phyloP scores from a whole-genome alignment of 2,888 invertebrate species.

The Drosophila histrio region DNA sequence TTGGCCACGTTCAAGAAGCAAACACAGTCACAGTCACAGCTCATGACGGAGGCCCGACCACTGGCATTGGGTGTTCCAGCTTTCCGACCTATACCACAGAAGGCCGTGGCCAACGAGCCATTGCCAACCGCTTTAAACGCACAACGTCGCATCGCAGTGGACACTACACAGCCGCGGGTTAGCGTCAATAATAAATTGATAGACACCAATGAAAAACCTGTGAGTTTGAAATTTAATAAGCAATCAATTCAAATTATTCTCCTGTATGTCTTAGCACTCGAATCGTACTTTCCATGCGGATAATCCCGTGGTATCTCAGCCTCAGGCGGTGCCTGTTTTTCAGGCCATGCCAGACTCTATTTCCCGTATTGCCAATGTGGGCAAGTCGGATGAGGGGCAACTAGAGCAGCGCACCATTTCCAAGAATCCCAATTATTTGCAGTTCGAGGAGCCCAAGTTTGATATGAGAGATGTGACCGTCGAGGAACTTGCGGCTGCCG shows the following conservation, averaged over 20 bases:
- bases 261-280: slow-evolving; percentile 47
- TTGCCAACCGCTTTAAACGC: slow-evolving; percentile 35
- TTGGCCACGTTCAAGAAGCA: slow-evolving; percentile 40
- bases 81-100: slow-evolving; percentile 91
- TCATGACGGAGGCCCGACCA: slow-evolving; percentile 86
- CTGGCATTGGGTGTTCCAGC: slow-evolving; percentile 89
- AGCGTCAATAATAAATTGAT: slow-evolving; percentile 79
- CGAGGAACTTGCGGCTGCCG: slow-evolving; percentile 87
- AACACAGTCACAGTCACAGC: slow-evolving; percentile 41
- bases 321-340: slow-evolving; percentile 85
- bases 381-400: slow-evolving; percentile 38
- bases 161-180: slow-evolving; percentile 73
- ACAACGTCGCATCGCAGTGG: slow-evolving; percentile 79
- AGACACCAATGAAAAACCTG: slow-evolving; percentile 64
- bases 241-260: background rate
- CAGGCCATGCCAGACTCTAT: slow-evolving; percentile 86
- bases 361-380: slow-evolving; percentile 70
- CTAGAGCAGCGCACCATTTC: slow-evolving; percentile 54
- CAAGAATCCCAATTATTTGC: slow-evolving; percentile 79
- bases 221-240: slow-evolving; percentile 24
- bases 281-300: slow-evolving; percentile 81
- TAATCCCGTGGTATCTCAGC: slow-evolving; percentile 75
- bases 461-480: slow-evolving; percentile 83
- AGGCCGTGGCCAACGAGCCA: slow-evolving; percentile 62
- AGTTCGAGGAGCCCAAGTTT: slow-evolving; percentile 82